A percentile compares a stretch with the other conserved stretches of the same genome.
These are phyloP conservation scores for Oreochromis grahami DNA, from an alignment of 2,797 vertebrate species.

Conservation along the genomic window DNA sequence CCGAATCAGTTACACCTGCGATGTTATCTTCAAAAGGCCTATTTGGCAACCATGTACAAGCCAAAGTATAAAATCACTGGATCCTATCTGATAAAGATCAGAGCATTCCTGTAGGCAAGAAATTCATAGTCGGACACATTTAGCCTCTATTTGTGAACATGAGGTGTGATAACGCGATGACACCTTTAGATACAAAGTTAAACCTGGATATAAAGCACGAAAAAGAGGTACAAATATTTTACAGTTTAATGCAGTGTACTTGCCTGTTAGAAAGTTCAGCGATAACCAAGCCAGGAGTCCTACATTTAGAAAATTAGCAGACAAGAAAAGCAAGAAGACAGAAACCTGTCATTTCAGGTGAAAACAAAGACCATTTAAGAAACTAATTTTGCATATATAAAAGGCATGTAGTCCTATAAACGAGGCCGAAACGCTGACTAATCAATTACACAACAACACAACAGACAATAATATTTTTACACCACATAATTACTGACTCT, in stretches of 20 bases:
- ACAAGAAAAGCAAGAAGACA: neutral
- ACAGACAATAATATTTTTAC: constrained; percentile 15
- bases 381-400: constrained; percentile 1
- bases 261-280: constrained; percentile 95
- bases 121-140: neutral
- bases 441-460: constrained; percentile 27
- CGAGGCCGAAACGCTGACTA: constrained; percentile 52
- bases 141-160: neutral
- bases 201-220: neutral
- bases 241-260: neutral
- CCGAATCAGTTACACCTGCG: constrained; percentile 32
- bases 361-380: neutral
- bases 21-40: constrained; percentile 46
- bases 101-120: constrained; percentile 5
- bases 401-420: neutral
- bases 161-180: neutral
- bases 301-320: constrained; percentile 47
- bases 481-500: constrained; percentile 51
- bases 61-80: constrained; percentile 6
- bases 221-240: neutral
- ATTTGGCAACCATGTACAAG: constrained; percentile 6
- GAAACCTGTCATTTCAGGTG: constrained; percentile 17
- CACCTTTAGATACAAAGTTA: neutral
- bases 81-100: constrained; percentile 35
- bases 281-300: constrained; percentile 97